Percentiles rank a stretch among this genome's conserved stretches.
phyloP scores from a whole-genome alignment of 2,797 vertebrate species.

The Thalassophryne amazonica region DNA sequence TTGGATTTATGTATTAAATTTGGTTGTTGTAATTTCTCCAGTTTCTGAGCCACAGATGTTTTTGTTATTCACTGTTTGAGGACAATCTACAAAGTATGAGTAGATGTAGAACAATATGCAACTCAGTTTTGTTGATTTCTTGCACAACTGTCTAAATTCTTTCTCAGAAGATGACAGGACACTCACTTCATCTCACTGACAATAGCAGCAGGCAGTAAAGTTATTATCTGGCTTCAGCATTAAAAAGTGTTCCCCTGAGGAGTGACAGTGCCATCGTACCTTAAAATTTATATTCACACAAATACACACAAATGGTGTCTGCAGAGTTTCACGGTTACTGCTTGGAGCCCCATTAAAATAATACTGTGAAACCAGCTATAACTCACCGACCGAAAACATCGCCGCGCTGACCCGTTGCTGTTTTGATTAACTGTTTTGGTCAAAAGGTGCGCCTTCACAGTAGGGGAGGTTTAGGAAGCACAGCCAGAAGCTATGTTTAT shows the following conservation, averaged over 20 bases:
- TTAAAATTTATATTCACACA: constrained; percentile 28
- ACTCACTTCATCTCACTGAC: not conserved
- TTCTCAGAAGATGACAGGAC: constrained; percentile 2
- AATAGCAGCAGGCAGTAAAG: constrained; percentile 12
- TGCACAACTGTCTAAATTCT: not conserved
- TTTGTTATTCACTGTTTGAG: too few species aligned
- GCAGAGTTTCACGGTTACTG: constrained; percentile 53
- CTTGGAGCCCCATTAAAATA: constrained; percentile 73
- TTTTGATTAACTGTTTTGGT: constrained; percentile 71
- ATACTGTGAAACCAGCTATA: constrained; percentile 54
- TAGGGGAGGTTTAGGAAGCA: constrained; percentile 55
- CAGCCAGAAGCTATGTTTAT: constrained; percentile 53
- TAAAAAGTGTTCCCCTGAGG: constrained; percentile 31
- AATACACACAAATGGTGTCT: constrained; percentile 37
- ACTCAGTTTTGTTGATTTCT: constrained; percentile 13
- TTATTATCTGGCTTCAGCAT: constrained; percentile 37
- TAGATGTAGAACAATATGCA: too few species aligned
- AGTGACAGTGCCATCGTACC: constrained; percentile 6
- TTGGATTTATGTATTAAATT: too few species aligned
- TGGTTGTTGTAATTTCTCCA: too few species aligned
- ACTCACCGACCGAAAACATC: constrained; percentile 59
- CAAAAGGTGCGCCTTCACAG: constrained; percentile 50
- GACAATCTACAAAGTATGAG: too few species aligned
- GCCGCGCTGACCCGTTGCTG: constrained; percentile 60
- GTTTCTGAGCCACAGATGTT: too few species aligned